A percentile compares a stretch with the other conserved stretches of the same genome.
These are phyloP conservation scores for Alosa alosa DNA, from an alignment of 2,113 vertebrate species.

Conservation along the genomic window DNA sequence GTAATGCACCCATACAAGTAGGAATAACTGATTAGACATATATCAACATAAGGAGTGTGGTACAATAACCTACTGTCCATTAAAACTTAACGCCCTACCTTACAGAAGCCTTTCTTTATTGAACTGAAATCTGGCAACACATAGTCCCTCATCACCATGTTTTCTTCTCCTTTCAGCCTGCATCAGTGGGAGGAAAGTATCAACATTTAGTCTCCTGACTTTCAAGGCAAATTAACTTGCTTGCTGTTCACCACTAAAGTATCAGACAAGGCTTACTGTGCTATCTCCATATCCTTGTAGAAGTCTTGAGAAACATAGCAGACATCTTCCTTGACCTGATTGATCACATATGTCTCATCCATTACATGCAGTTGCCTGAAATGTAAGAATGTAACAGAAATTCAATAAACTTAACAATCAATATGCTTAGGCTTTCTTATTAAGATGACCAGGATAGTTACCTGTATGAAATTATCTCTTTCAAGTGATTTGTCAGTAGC, in stretches of 20 bases:
- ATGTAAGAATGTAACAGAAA: conserved; percentile 37
- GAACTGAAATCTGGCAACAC: conserved; percentile 97
- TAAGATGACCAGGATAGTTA: conserved; percentile 51
- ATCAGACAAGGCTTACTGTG: conserved; percentile 77
- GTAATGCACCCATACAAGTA: conserved; percentile 23
- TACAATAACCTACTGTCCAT: not conserved
- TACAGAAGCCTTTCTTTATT: conserved; percentile 98
- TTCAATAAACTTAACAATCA: not conserved
- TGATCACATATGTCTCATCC: conserved; percentile 97
- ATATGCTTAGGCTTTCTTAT: not conserved
- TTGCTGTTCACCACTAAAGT: no score
- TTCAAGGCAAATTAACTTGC: not conserved
- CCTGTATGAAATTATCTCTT: conserved; percentile 98
- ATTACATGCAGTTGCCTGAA: conserved; percentile 93
- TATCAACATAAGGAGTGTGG: not conserved
- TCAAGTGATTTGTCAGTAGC: conserved; percentile 94
- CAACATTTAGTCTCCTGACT: not conserved
- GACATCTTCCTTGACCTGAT: conserved; percentile 98
- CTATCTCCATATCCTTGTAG: conserved; percentile 91
- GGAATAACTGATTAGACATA: not conserved
- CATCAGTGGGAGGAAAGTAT: conserved; percentile 43
- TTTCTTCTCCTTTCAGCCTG: conserved; percentile 92
- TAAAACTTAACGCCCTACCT: conserved; percentile 71
- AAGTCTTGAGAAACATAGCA: conserved; percentile 97
- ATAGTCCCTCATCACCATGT: conserved; percentile 90